phyloP scores from a whole-genome alignment of 2,113 vertebrate genomes.

The Tragelaphus buxtoni region DNA sequence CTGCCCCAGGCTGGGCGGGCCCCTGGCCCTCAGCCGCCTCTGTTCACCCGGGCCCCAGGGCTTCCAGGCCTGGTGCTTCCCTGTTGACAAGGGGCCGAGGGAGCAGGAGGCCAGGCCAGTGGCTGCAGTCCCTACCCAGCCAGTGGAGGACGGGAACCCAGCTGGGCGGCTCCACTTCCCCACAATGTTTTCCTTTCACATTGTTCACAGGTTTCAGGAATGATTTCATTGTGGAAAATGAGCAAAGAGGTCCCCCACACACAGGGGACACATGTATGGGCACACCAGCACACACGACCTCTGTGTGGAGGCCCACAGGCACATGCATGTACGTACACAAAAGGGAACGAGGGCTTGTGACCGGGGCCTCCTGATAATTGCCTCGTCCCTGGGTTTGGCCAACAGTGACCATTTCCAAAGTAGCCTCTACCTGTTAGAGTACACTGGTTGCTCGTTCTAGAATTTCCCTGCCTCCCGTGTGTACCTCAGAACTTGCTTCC shows the following conservation, averaged over 20 bases:
- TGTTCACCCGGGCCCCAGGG: background rate
- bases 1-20: background rate
- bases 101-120: background rate
- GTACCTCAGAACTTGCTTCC: background rate
- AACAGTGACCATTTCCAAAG: background rate
- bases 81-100: background rate
- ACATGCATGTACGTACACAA: background rate
- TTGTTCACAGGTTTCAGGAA: constrained; percentile 70
- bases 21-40: background rate
- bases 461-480: background rate
- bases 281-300: background rate
- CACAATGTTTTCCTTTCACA: constrained; percentile 69
- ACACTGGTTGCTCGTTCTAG: background rate
- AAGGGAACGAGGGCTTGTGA: background rate
- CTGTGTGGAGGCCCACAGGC: background rate
- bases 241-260: constrained; percentile 41
- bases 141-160: constrained; percentile 43
- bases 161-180: constrained; percentile 71
- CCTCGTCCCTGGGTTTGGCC: background rate
- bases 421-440: background rate
- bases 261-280: background rate
- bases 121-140: background rate
- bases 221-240: constrained; percentile 73
- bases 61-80: background rate
- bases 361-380: background rate